phyloP scores from a whole-genome alignment of 2,113 vertebrate genomes.

The Malurus alboscapulatus region DNA sequence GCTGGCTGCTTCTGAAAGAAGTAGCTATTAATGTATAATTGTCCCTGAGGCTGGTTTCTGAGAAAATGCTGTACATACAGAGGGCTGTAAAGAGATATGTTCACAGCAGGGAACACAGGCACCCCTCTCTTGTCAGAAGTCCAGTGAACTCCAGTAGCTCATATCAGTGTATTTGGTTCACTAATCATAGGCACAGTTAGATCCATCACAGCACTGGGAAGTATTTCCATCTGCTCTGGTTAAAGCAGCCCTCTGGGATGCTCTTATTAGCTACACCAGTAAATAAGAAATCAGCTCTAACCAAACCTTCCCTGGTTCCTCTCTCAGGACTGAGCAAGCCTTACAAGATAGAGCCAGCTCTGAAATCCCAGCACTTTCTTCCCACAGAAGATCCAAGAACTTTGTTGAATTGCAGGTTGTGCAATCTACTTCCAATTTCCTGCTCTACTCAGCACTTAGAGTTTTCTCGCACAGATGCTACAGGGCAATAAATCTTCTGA shows the following conservation, averaged over 20 bases:
- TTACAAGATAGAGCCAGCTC: not conserved
- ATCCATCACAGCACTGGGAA: not conserved
- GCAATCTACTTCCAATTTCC: slow-evolving; percentile 40
- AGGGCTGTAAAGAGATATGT: slow-evolving; percentile 25
- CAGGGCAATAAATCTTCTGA: slow-evolving; percentile 50
- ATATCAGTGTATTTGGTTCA: not conserved
- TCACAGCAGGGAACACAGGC: not conserved
- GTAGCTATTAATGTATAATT: slow-evolving; percentile 72
- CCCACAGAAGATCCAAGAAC: slow-evolving; percentile 6
- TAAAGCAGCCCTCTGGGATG: not conserved
- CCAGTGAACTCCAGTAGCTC: not conserved
- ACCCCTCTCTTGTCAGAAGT: slow-evolving; percentile 3
- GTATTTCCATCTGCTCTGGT: not conserved
- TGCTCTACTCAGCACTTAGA: slow-evolving; percentile 37
- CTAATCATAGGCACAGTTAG: not conserved
- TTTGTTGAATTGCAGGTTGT: slow-evolving; percentile 5
- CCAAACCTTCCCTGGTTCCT: not conserved
- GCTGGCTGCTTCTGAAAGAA: slow-evolving; percentile 69
- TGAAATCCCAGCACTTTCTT: not conserved
- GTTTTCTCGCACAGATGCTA: slow-evolving; percentile 38
- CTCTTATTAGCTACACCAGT: not conserved
- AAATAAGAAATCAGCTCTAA: not conserved
- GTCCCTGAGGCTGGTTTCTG: slow-evolving; percentile 65
- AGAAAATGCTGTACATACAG: slow-evolving; percentile 55
- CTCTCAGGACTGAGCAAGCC: not conserved